Conservation (phyloP, 1,140 invertebrate genomes). For the Psilanteris sp. region DNA sequence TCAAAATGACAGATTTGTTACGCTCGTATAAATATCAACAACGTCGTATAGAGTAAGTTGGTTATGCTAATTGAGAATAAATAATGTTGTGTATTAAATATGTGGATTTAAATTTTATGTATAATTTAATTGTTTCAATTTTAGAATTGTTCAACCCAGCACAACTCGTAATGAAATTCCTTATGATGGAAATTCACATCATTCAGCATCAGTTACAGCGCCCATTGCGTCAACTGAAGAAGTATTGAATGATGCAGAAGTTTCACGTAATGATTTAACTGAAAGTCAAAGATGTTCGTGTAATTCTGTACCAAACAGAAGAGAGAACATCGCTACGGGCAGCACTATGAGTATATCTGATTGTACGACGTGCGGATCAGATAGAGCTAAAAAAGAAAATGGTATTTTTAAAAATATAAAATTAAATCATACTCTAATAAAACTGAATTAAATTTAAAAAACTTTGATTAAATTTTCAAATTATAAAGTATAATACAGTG, state of each 20-base stretch:
- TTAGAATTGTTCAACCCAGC: too few species aligned
- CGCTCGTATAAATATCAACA: constrained; percentile 70
- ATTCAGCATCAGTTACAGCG: background rate
- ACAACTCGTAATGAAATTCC: too few species aligned
- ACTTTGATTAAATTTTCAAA: too few species aligned
- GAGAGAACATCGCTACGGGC: constrained; percentile 7
- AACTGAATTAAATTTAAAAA: too few species aligned
- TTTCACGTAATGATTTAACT: background rate
- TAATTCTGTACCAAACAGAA: constrained; percentile 17
- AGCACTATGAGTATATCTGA: constrained; percentile 43
- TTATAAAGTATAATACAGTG: too few species aligned
- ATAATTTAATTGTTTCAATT: too few species aligned
- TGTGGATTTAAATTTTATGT: too few species aligned
- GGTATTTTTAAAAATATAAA: constrained; percentile 8
- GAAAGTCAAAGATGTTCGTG: constrained; percentile 40
- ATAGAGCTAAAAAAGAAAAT: background rate
- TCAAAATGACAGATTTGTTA: constrained; percentile 68
- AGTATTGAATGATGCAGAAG: constrained; percentile 22
- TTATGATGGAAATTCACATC: too few species aligned
- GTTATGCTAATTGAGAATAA: too few species aligned
- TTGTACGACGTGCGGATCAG: constrained; percentile 59
- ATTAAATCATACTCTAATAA: too few species aligned
- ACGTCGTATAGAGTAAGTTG: constrained; percentile 34
- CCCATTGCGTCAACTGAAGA: too few species aligned
- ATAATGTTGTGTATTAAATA: too few species aligned